Conservation (phyloP, 2,797 vertebrate species). For the Delichon dasypus region DNA sequence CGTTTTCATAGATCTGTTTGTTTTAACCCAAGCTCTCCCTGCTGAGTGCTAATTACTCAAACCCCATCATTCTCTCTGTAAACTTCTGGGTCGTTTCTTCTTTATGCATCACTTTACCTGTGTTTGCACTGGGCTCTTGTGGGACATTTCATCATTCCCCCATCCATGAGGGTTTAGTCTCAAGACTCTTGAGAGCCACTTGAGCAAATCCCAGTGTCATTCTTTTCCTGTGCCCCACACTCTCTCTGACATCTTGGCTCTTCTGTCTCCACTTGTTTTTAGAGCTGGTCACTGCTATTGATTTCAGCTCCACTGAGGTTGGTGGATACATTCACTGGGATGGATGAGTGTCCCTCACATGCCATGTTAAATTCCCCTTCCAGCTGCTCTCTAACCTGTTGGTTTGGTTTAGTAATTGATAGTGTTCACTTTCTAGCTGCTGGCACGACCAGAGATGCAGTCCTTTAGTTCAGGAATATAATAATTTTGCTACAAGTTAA, state of each 20-base stretch:
- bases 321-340: neutral
- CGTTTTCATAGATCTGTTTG: neutral
- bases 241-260: neutral
- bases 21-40: neutral
- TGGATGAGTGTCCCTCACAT: neutral
- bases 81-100: neutral
- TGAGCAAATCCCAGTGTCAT: neutral
- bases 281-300: neutral
- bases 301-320: neutral
- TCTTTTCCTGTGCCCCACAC: neutral
- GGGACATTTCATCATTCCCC: fast-evolving
- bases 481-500: neutral
- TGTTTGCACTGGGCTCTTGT: neutral
- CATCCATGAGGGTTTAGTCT: neutral
- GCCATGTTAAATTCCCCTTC: neutral
- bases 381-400: neutral
- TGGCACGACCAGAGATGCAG: neutral
- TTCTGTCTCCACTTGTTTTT: neutral
- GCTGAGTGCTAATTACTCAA: neutral
- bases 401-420: neutral
- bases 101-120: neutral
- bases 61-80: neutral
- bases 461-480: neutral
- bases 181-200: neutral
- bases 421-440: neutral